phyloP scores from a whole-genome alignment of 2,888 invertebrate genomes.

The Acanthosepion pharaonis region DNA sequence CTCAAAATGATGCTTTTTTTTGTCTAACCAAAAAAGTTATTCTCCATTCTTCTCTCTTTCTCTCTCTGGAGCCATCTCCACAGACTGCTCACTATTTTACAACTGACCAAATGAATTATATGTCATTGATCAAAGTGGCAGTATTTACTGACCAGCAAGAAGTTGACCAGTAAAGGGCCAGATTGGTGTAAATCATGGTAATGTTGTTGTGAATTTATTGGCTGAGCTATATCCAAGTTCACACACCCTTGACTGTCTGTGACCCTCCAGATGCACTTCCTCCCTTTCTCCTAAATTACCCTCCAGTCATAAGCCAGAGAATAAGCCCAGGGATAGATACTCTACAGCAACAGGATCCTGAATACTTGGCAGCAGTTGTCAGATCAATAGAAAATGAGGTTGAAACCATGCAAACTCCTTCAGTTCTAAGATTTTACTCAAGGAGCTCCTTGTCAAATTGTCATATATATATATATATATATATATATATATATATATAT shows the following conservation, averaged over 20 bases:
- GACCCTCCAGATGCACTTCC: neutral
- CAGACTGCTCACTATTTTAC: neutral
- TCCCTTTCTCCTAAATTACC: neutral
- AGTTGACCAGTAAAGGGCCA: neutral
- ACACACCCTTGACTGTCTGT: neutral
- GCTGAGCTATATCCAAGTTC: neutral
- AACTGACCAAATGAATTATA: neutral
- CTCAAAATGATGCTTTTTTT: too few species aligned
- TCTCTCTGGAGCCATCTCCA: neutral
- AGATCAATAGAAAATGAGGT: neutral
- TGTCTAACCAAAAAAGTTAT: too few species aligned
- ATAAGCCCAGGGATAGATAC: neutral
- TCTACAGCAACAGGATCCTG: neutral
- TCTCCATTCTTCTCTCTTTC: neutral
- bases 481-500: neutral
- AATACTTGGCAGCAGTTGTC: neutral
- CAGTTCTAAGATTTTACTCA: neutral
- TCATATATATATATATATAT: neutral
- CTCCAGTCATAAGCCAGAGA: neutral
- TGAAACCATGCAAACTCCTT: neutral
- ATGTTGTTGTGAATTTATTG: conserved; percentile 16
- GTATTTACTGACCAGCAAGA: neutral
- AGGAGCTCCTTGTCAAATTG: neutral
- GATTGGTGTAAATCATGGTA: conserved; percentile 7
- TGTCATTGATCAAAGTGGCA: neutral